Evolutionary conservation across 1,140 invertebrate species (phyloP), one percentile per base, ranked within the genome.

Genomic region (Temnothorax longispinosus): DNA sequence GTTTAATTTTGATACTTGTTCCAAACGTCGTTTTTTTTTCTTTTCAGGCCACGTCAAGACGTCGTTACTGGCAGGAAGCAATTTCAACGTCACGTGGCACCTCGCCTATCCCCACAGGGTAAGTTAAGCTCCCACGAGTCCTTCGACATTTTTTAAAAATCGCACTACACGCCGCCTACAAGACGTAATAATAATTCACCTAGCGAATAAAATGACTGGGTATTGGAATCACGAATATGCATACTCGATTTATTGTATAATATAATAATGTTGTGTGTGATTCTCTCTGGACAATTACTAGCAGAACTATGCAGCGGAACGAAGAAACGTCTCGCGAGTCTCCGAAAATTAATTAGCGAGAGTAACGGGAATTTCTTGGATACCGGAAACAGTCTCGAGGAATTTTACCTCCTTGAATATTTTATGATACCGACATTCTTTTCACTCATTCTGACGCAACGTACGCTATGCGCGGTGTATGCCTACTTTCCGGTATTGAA

Each of bases 21-120:
- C 18, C 21, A n/a, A 27, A 18, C 88, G 93, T 93, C 86, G 77
- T 91, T 89, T 94, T 97, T 97, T 62, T 62, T 27, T 27, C 27
- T 27, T 27, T 27, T 27, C 96, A 98, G 98, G 98, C 90, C 96
- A 97, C 90, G 96, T 97, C 87, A 97, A 97, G 93, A 99, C 98
- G 65, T 97, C 97, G n/a, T 96, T 99, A 89, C 93, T 98, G 87
- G 96, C 97, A 50, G 98, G 98, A 85, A 97, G 98, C 88, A 96
- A 96, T 85, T 97, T 99, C 93, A 99, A 98, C 94, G 97, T 99
- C 71, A 97, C 98, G 81, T 99, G 98, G 98, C 98, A 99, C 95
- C 96, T 99, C 91, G 98, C 98, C 11, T 99, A 99, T 96, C 98
- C 99, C 6, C 98, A 99, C 93, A 96, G 96, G 96, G 98, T 99